Evolutionary conservation across 2,888 invertebrate species (phyloP), one percentile per base, ranked within the genome.

Genomic region (Philonicus albiceps): DNA sequence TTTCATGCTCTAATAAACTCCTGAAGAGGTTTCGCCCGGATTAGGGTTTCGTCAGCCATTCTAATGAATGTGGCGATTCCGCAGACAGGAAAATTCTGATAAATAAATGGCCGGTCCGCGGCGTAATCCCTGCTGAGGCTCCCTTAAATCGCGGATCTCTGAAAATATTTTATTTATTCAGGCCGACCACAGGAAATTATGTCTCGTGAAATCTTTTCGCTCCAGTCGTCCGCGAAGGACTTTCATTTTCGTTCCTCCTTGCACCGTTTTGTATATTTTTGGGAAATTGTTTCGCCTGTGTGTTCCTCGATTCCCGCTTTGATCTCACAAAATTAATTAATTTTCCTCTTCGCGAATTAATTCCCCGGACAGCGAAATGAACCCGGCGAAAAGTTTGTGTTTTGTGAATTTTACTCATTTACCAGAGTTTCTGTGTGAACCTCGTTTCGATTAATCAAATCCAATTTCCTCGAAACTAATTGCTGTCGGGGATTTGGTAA

Each of bases 1-100:
- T 88, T 87, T 89, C 88, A 88, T 88, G 78, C 81, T 87, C 86
- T 86, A 86, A 87, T 88, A 88, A 86, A 87, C 86, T 74, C 55
- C 83, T 86, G 87, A 84, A 81, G 86, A 85, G 40, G 76, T 86
- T 80, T 84, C 43, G 27, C 84, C 37, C n/a, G 73, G 72, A 84
- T 84, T 84, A 73, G 43, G 73, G 84, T 73, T 43, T 84, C 84
- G 85, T 27, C 49, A 55, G 72, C 85, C 64, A 13, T 55, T 55
- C 74, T 85, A 49, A 74, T 74, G 74, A 76, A 76, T 75, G 75
- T 85, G 34, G 55, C 75, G 75, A 75, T 40, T 75, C 55, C 76
- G 37, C 55, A 75, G 55, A 85, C 74, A 85, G 49, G 19, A 27
- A 85, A 85, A 74, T 81, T 53, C 81, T 34, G 31, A 81, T 55